Evolutionary conservation across 1,140 invertebrate species (phyloP).

Genomic region (Agrilus planipennis): DNA sequence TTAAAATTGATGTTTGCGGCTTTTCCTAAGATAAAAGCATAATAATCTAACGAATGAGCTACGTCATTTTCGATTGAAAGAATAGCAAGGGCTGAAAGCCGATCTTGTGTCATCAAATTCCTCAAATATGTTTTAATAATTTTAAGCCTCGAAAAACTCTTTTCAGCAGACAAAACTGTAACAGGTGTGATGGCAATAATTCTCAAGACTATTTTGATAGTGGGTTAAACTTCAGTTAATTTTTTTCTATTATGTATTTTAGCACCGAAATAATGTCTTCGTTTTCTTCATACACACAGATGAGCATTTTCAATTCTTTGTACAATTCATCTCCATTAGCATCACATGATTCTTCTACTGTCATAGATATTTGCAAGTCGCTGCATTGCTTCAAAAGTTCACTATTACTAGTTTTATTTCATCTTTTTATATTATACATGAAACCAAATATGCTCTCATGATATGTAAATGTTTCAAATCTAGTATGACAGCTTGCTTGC

Average conservation of each 20-base stretch:
- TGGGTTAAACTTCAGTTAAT: conserved; percentile 3
- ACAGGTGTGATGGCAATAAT: no score
- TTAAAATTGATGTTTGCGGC: no score
- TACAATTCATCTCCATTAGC: conserved; percentile 10
- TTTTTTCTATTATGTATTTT: conserved; percentile 8
- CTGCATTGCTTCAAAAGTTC: conserved; percentile 9
- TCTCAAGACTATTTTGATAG: no score
- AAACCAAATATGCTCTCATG: conserved; percentile 11
- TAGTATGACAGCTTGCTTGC: conserved; percentile 9
- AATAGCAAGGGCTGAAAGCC: no score
- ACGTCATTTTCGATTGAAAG: no score
- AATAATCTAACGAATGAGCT: no score
- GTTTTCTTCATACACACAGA: conserved; percentile 10
- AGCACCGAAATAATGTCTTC: no score
- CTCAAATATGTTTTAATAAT: no score
- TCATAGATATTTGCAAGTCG: conserved; percentile 9
- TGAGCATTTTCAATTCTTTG: conserved; percentile 5
- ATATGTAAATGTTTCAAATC: conserved; percentile 11
- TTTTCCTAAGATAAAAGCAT: no score
- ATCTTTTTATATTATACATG: conserved; percentile 12
- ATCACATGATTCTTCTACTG: conserved; percentile 12
- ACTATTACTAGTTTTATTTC: conserved; percentile 11
- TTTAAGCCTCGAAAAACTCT: no score
- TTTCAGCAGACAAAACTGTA: no score
- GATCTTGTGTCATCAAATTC: no score